These are phyloP conservation scores for Cryptops parisi DNA, from an alignment of 2,888 invertebrate species.

Conservation along the genomic window DNA sequence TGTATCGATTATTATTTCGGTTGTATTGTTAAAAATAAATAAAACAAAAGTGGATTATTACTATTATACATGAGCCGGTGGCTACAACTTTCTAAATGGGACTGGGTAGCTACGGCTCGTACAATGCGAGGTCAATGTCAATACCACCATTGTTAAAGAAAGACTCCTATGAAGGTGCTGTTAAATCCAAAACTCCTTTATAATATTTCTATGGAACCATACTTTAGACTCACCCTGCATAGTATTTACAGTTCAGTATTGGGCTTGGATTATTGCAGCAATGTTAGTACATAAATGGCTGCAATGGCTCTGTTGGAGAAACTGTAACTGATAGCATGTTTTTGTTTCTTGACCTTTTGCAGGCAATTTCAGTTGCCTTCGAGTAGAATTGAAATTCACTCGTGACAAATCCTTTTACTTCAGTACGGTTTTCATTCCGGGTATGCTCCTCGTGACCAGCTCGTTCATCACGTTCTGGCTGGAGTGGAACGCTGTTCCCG, in stretches of 20 bases:
- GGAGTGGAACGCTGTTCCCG: conserved; percentile 94
- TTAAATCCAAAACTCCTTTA: too few relatives aligned
- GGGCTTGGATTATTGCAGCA: neutral
- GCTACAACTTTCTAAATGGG: too few relatives aligned
- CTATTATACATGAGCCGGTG: too few relatives aligned
- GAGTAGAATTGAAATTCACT: conserved; percentile 84
- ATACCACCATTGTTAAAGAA: too few relatives aligned
- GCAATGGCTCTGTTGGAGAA: neutral
- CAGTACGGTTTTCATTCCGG: conserved; percentile 92
- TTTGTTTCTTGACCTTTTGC: conserved; percentile 25
- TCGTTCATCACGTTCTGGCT: conserved; percentile 96
- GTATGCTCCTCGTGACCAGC: conserved; percentile 89
- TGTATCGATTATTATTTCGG: too few relatives aligned
- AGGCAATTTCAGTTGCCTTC: conserved; percentile 94
- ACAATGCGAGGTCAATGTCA: too few relatives aligned
- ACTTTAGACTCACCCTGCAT: too few relatives aligned
- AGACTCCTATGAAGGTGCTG: too few relatives aligned
- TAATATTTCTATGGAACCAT: too few relatives aligned
- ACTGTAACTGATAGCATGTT: neutral
- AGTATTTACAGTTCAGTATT: neutral
- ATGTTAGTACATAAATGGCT: neutral
- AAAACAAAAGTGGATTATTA: too few relatives aligned
- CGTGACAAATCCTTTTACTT: conserved; percentile 93
- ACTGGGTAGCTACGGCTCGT: too few relatives aligned
- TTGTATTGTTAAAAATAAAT: too few relatives aligned